Evolutionary conservation across 2,113 vertebrate species (phyloP), one percentile per base, ranked within the genome.

Genomic region (Tragulus kanchil): DNA sequence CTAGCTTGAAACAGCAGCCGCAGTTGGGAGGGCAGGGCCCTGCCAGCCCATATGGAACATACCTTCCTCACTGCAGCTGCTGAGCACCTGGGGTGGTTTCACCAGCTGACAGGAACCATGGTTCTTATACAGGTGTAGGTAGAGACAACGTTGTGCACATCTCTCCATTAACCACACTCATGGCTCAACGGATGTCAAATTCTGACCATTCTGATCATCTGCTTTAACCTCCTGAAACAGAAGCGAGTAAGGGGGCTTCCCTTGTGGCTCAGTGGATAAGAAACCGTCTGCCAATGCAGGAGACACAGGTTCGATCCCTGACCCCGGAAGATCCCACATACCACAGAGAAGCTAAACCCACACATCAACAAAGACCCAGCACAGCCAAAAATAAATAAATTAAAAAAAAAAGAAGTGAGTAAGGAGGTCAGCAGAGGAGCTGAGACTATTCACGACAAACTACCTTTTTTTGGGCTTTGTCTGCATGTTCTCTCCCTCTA

Each of bases 11-110:
- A 19, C 8, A 7, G 50, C 6, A 16, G 50, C 42, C 25, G 17
- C 19, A 31, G 36, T 8, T 26, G 17, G 45, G 67, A n/a, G 6
- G 50, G 15, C 3, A 6, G 21, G 71, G 7, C 56, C 62, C 26
- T 58, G 10, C 48, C 26, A 50, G 58, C 5, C 1, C 1, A 28
- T 62, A 23, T 1, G 3, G 3, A 31, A 54, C 2, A 1, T 23
- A 4, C 54, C 54, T 91, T 42, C 56, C 54, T 16, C 0, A 1
- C 21, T 0, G 1, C 4, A 17, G 23, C 50, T 5, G 16, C 56
- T 25, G 5, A 25, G 5, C 61, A 21, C 23, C 64, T 8, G 21
- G 48, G 16, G 85, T 89, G 54, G 19, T 45, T 89, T 25, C 6
- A 42, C 19, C n/a, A 15, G 19, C 16, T 59, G 31, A 23, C 16